Percentiles rank a stretch among this genome's conserved stretches.
Conservation (phyloP, 2,113 vertebrate genomes). For the Anarrhichthys ocellatus region DNA sequence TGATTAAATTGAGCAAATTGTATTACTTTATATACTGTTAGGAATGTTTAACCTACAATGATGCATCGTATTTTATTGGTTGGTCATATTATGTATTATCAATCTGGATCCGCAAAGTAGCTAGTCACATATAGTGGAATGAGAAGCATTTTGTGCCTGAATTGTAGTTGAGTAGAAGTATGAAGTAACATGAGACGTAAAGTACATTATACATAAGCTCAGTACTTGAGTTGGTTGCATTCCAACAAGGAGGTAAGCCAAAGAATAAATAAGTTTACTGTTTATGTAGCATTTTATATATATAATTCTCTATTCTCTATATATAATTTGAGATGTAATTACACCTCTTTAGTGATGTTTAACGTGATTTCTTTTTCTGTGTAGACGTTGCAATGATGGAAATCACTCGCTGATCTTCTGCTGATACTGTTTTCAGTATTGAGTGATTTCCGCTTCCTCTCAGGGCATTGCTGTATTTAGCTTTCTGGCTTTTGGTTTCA, state of each 20-base stretch:
- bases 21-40: background rate
- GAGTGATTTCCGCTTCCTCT: slow-evolving; percentile 55
- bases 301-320: background rate
- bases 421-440: slow-evolving; percentile 41
- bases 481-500: slow-evolving; percentile 65
- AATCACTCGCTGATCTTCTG: slow-evolving; percentile 16
- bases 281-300: background rate
- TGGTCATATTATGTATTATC: background rate
- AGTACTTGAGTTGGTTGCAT: background rate
- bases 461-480: slow-evolving; percentile 35
- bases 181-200: background rate
- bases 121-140: background rate
- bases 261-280: background rate
- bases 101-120: background rate
- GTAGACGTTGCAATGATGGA: background rate
- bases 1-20: background rate
- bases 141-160: background rate
- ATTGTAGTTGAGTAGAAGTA: background rate
- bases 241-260: background rate
- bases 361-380: slow-evolving; percentile 2
- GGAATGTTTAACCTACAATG: background rate
- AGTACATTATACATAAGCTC: background rate
- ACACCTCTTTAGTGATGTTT: background rate
- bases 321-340: background rate
- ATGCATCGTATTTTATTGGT: background rate